Conservation (phyloP, 2,888 invertebrate species). For the Ophion slaviceki region DNA sequence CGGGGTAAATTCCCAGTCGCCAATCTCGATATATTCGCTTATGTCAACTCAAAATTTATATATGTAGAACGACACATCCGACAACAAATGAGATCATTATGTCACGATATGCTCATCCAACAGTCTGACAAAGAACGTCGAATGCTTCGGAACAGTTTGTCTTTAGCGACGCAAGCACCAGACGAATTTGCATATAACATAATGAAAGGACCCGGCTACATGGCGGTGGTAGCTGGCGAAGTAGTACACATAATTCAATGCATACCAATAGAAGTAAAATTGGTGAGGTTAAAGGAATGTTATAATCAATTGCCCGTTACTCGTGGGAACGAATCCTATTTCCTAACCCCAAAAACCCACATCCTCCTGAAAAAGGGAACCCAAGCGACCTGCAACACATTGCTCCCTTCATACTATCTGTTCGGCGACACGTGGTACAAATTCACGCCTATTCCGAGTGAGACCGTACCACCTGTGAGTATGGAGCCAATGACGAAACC, state of each 20-base stretch:
- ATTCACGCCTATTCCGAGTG: conserved; percentile 28
- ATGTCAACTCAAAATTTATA: not conserved
- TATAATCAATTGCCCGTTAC: not conserved
- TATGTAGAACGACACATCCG: too few species aligned
- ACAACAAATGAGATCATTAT: too few species aligned
- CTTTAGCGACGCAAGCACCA: too few species aligned
- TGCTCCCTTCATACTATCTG: not conserved
- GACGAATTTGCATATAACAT: too few species aligned
- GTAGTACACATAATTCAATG: too few species aligned
- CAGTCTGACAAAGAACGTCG: too few species aligned
- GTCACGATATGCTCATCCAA: too few species aligned
- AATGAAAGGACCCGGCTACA: too few species aligned
- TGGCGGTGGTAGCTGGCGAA: too few species aligned
- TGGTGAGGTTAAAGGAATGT: not conserved
- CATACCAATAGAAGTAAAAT: too few species aligned
- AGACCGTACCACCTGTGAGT: not conserved
- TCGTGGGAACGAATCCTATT: not conserved
- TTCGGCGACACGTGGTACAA: conserved; percentile 65
- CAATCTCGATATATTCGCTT: conserved; percentile 45
- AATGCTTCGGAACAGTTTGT: not conserved
- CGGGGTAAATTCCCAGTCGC: conserved; percentile 8
- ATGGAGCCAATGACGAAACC: conserved; percentile 25
- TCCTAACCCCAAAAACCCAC: not conserved
- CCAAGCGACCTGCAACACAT: not conserved
- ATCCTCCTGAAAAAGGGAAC: not conserved